phyloP scores from a whole-genome alignment of 2,113 vertebrate genomes.

The Triplophysa tibetana region DNA sequence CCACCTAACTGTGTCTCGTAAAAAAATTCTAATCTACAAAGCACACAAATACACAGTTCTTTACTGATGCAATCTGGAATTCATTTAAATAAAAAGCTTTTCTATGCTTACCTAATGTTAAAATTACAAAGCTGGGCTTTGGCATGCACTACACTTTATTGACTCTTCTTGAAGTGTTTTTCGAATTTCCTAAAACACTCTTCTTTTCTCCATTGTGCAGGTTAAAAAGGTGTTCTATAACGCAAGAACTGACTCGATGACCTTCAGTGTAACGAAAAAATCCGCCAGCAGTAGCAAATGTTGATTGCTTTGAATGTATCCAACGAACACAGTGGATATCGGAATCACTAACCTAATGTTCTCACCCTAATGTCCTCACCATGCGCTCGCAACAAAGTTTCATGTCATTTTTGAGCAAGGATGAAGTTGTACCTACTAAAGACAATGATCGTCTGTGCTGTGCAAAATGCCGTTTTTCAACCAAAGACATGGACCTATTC shows the following conservation, averaged over 20 bases:
- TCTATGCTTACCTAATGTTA: too few relatives aligned
- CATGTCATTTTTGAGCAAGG: conserved; percentile 50
- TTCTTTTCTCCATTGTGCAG: conserved; percentile 32
- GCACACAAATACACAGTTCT: too few relatives aligned
- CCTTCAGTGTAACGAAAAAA: background rate
- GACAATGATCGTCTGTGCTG: conserved; percentile 78
- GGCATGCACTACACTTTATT: background rate
- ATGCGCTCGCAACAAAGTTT: conserved; percentile 54
- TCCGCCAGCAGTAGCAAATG: background rate
- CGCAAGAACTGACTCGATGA: too few relatives aligned
- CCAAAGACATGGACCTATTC: conserved; percentile 78
- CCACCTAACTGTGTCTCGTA: too few relatives aligned
- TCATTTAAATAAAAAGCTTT: too few relatives aligned
- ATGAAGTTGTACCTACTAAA: conserved; percentile 68
- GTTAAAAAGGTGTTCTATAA: background rate
- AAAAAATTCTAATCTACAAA: too few relatives aligned
- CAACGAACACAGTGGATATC: background rate
- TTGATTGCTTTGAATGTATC: background rate
- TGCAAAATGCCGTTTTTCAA: conserved; percentile 84
- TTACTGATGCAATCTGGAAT: too few relatives aligned
- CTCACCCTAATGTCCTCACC: background rate
- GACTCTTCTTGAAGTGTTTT: background rate
- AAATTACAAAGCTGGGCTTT: too few relatives aligned
- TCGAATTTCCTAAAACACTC: background rate
- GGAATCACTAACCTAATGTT: background rate